Evolutionary conservation across 2,113 vertebrate species (phyloP).

Genomic region (Osmerus eperlanus): DNA sequence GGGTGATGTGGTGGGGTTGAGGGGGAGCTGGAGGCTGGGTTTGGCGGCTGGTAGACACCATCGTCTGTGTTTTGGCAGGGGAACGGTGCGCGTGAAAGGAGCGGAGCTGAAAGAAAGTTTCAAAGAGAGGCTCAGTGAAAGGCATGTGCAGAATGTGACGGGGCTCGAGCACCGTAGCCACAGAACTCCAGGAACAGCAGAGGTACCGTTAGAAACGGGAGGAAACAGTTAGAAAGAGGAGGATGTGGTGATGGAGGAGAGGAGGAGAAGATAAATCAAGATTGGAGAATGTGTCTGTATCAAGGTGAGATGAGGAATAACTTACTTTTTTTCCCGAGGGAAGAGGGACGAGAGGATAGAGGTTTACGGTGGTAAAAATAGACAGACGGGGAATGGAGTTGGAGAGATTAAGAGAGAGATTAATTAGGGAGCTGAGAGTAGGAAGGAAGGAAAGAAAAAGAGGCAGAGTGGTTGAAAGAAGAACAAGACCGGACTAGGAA

Average conservation of each 20-base stretch:
- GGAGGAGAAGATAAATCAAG: not conserved
- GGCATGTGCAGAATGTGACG: conserved; percentile 71
- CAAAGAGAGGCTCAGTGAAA: conserved; percentile 62
- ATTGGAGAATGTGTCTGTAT: not conserved
- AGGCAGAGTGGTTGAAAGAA: not conserved
- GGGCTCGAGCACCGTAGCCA: conserved; percentile 33
- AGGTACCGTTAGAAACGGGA: not conserved
- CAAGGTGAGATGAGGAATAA: not conserved
- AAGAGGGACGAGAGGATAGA: conserved; percentile 16
- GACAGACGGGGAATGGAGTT: conserved; percentile 38
- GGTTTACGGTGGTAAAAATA: conserved; percentile 62
- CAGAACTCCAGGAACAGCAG: not conserved
- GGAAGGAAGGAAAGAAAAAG: conserved; percentile 16
- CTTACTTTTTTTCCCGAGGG: not conserved
- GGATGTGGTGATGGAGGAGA: conserved; percentile 3
- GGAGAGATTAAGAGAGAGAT: conserved; percentile 62
- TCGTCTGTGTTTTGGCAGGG: conserved; percentile 71
- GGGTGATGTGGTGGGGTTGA: conserved; percentile 21
- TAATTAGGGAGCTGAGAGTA: conserved; percentile 48
- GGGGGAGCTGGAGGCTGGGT: not conserved
- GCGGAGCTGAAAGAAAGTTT: conserved; percentile 66
- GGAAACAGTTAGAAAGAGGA: not conserved
- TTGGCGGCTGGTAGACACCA: conserved; percentile 41
- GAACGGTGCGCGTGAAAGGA: conserved; percentile 63
- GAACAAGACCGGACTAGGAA: not conserved